phyloP scores from a whole-genome alignment of 2,888 invertebrate genomes.

The Lepidochrysops patricia region DNA sequence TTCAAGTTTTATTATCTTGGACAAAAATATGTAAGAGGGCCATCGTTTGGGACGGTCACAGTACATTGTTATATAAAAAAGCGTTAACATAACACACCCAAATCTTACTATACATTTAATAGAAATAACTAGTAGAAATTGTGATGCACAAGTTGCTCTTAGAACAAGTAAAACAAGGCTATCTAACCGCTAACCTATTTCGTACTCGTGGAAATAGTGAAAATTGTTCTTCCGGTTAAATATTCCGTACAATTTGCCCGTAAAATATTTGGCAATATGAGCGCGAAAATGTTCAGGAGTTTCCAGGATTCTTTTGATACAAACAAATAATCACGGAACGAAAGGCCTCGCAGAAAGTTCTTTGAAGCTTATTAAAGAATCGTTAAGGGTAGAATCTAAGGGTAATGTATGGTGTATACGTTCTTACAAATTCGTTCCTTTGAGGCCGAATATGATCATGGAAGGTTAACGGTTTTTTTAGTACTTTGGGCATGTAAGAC shows the following conservation, averaged over 20 bases:
- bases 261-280: conserved; percentile 3
- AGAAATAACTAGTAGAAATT: too few species aligned
- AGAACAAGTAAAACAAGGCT: neutral
- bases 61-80: too few species aligned
- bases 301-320: conserved; percentile 3
- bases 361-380: conserved; percentile 7
- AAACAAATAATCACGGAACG: conserved; percentile 1
- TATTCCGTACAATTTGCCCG: neutral
- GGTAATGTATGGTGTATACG: neutral
- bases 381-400: neutral
- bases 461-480: neutral
- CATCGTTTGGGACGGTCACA: too few species aligned
- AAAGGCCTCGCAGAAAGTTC: neutral
- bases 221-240: neutral
- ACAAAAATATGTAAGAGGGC: too few species aligned
- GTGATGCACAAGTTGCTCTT: too few species aligned
- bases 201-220: neutral
- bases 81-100: too few species aligned
- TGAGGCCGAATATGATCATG: neutral
- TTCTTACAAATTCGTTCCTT: neutral
- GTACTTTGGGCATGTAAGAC: neutral
- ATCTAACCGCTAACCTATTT: neutral
- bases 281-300: neutral
- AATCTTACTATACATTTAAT: too few species aligned
- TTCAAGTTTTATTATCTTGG: too few species aligned